Percentiles rank a stretch among this genome's conserved stretches.
Conservation (phyloP, 37 sponge, comb jelly and placozoan genomes). For the Ephydatia muelleri region DNA sequence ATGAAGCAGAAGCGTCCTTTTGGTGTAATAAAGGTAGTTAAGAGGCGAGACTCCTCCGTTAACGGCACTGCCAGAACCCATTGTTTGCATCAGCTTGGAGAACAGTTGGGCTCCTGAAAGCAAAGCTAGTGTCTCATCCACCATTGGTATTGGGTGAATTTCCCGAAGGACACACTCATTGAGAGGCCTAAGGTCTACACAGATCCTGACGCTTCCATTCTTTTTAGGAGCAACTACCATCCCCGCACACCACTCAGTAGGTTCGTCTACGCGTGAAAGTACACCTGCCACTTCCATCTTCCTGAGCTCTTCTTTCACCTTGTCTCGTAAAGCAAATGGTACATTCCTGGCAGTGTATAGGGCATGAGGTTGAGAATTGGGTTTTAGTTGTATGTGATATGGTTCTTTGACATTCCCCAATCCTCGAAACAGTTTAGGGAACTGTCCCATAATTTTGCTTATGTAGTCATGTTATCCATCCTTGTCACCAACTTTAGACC, state of each 20-base stretch:
- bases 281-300: constrained; percentile 32
- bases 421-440: constrained; percentile 17
- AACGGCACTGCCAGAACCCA: constrained; percentile 50
- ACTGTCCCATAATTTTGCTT: background rate
- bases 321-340: constrained; percentile 15
- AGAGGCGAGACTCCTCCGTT: background rate
- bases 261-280: constrained; percentile 19
- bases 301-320: constrained; percentile 31
- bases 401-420: constrained; percentile 30
- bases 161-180: constrained; percentile 32
- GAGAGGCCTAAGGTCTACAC: constrained; percentile 37
- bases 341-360: constrained; percentile 32
- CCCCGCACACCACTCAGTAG: constrained; percentile 46
- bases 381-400: constrained; percentile 28
- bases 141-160: constrained; percentile 25
- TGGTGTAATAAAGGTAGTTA: constrained; percentile 42
- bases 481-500: constrained; percentile 7
- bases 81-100: constrained; percentile 31
- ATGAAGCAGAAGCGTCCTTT: constrained; percentile 19
- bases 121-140: constrained; percentile 18
- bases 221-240: constrained; percentile 45
- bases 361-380: constrained; percentile 28
- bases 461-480: background rate
- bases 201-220: constrained; percentile 27
- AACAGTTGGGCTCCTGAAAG: constrained; percentile 9